These are phyloP conservation scores for Aphelenchoides bicaudatus DNA, from an alignment of 2,888 invertebrate species.

Conservation along the genomic window DNA sequence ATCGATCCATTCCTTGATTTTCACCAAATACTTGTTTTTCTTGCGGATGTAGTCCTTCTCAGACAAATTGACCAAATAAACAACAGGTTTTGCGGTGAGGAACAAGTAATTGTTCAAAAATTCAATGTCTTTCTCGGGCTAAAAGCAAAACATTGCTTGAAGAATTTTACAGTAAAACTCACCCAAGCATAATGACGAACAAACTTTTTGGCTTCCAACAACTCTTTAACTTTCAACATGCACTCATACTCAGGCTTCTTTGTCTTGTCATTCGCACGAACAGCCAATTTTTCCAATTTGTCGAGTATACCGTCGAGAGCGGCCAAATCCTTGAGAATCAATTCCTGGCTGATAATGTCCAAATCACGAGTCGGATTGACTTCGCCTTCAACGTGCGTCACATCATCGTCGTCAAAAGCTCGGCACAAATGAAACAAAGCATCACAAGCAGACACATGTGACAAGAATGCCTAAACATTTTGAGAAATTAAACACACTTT, in stretches of 20 bases:
- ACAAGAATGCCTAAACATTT: slow-evolving; percentile 89
- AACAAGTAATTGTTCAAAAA: slow-evolving; percentile 82
- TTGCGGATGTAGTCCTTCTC: slow-evolving; percentile 97
- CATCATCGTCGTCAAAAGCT: slow-evolving; percentile 93
- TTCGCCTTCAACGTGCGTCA: slow-evolving; percentile 96
- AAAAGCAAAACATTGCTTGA: too few relatives aligned
- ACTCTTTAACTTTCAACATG: slow-evolving; percentile 76
- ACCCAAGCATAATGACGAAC: slow-evolving; percentile 74
- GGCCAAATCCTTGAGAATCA: slow-evolving; percentile 85
- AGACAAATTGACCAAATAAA: slow-evolving; percentile 92
- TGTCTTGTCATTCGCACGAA: slow-evolving; percentile 84
- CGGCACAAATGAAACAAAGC: slow-evolving; percentile 93
- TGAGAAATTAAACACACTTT: background rate
- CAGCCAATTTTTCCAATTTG: slow-evolving; percentile 75
- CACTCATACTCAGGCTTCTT: slow-evolving; percentile 90
- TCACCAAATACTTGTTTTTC: slow-evolving; percentile 69
- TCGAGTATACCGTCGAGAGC: slow-evolving; percentile 77
- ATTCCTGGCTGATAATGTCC: slow-evolving; percentile 90
- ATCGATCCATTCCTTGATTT: slow-evolving; percentile 98
- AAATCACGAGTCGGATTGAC: slow-evolving; percentile 93
- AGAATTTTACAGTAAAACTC: too few relatives aligned
- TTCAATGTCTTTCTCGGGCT: slow-evolving; percentile 57
- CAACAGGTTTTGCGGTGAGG: slow-evolving; percentile 91
- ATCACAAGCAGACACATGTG: slow-evolving; percentile 96
- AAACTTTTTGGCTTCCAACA: slow-evolving; percentile 82